phyloP scores from a whole-genome alignment of 2,113 vertebrate species.

The Nycticryphes semicollaris region DNA sequence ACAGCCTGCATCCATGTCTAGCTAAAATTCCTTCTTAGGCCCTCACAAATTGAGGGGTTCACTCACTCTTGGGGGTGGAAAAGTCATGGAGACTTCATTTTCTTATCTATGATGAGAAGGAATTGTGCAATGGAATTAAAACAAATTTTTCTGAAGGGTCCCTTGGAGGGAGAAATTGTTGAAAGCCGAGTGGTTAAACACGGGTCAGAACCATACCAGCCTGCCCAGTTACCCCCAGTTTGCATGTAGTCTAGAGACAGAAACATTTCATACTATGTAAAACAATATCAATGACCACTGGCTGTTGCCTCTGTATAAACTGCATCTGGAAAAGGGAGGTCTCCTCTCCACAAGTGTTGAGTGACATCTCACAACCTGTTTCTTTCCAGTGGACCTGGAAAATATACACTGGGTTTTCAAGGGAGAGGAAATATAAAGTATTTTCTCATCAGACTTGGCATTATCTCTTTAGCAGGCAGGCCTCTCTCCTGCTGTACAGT shows the following conservation, averaged over 20 bases:
- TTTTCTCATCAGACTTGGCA: not conserved
- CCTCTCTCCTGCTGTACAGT: not conserved
- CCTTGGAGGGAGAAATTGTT: not conserved
- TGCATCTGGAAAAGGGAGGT: constrained; percentile 1
- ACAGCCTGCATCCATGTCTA: not conserved
- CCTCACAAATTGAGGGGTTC: not conserved
- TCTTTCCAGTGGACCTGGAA: not conserved
- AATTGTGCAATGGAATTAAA: not conserved
- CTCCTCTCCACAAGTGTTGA: not conserved
- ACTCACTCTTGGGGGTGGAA: not conserved
- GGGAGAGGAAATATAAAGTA: not conserved
- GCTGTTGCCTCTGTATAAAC: not conserved
- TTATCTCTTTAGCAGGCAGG: not conserved
- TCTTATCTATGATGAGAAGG: not conserved
- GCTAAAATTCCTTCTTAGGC: not conserved
- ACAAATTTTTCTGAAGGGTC: not conserved
- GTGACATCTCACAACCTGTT: not conserved
- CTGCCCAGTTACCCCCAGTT: not conserved
- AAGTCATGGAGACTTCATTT: not conserved
- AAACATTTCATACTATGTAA: not conserved
- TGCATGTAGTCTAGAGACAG: not conserved
- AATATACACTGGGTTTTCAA: not conserved
- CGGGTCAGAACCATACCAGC: not conserved
- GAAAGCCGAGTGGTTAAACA: not conserved
- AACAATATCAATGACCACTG: not conserved